Conservation (phyloP, 2,113 vertebrate species). For the Lutjanus erythropterus region DNA sequence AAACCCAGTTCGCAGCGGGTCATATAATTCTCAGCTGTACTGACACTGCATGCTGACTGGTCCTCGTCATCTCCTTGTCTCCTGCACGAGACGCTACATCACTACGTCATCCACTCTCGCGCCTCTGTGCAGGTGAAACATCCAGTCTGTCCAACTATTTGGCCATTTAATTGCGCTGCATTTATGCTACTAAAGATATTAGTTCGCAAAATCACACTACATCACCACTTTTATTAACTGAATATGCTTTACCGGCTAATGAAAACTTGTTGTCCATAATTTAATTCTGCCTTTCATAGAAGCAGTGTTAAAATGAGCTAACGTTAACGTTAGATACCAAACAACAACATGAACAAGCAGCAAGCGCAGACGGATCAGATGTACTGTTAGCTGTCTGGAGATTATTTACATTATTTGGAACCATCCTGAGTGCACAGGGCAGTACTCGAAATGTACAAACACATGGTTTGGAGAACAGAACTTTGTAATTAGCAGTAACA, state of each 20-base stretch:
- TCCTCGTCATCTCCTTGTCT: too few relatives aligned
- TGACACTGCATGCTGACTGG: too few relatives aligned
- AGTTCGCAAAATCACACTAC: not conserved
- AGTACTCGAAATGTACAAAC: too few relatives aligned
- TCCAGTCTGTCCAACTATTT: too few relatives aligned
- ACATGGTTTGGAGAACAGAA: too few relatives aligned
- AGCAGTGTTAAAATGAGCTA: too few relatives aligned
- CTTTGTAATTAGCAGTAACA: not conserved
- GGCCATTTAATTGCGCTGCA: not conserved
- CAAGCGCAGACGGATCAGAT: not conserved
- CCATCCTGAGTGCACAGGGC: accelerated
- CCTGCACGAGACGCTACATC: too few relatives aligned
- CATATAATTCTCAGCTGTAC: too few relatives aligned
- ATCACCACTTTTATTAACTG: not conserved
- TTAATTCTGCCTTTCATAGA: not conserved
- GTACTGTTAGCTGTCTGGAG: too few relatives aligned
- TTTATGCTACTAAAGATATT: not conserved
- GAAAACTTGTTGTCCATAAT: not conserved
- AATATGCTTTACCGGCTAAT: not conserved
- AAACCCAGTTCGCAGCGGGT: too few relatives aligned
- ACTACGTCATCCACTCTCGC: too few relatives aligned
- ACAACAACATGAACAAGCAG: not conserved
- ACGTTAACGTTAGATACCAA: not conserved
- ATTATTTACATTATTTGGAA: not conserved
- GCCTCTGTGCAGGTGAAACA: too few relatives aligned